Conservation (phyloP, 2,888 invertebrate genomes). For the Papilio elwesi region DNA sequence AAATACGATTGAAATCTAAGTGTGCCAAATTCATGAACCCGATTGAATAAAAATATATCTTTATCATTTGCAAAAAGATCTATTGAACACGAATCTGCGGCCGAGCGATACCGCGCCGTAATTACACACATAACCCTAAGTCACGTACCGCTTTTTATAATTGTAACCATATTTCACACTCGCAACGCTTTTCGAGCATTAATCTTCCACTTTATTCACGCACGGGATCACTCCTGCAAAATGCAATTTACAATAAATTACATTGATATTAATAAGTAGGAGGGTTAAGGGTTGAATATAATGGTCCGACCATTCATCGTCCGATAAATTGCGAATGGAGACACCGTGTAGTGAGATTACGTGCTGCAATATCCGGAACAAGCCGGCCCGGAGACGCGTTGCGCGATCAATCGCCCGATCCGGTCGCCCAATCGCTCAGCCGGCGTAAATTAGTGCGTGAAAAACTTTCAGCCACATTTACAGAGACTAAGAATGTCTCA, state of each 20-base stretch:
- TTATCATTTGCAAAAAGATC: constrained; percentile 34
- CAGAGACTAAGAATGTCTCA: constrained; percentile 53
- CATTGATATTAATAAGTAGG: constrained; percentile 82
- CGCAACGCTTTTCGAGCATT: constrained; percentile 42
- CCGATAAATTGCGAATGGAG: constrained; percentile 81
- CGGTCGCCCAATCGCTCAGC: constrained; percentile 46
- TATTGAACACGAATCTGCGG: constrained; percentile 31
- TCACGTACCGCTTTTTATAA: constrained; percentile 40
- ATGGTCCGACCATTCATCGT: constrained; percentile 79
- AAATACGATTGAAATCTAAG: constrained; percentile 24
- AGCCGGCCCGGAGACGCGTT: constrained; percentile 55
- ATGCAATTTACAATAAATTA: constrained; percentile 85
- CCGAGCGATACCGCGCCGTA: constrained; percentile 31
- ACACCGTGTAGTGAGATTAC: constrained; percentile 81
- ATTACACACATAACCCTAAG: constrained; percentile 38
- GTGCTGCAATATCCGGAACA: constrained; percentile 83
- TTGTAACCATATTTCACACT: constrained; percentile 40
- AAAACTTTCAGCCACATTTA: constrained; percentile 56
- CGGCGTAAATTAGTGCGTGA: constrained; percentile 57
- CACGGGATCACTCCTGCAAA: constrained; percentile 71
- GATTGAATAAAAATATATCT: constrained; percentile 29
- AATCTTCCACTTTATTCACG: constrained; percentile 61
- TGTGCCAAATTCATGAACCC: constrained; percentile 9
- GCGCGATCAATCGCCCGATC: constrained; percentile 43
- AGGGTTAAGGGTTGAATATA: constrained; percentile 81